phyloP scores from a whole-genome alignment of 2,888 invertebrate species.

The Apoda limacodes region DNA sequence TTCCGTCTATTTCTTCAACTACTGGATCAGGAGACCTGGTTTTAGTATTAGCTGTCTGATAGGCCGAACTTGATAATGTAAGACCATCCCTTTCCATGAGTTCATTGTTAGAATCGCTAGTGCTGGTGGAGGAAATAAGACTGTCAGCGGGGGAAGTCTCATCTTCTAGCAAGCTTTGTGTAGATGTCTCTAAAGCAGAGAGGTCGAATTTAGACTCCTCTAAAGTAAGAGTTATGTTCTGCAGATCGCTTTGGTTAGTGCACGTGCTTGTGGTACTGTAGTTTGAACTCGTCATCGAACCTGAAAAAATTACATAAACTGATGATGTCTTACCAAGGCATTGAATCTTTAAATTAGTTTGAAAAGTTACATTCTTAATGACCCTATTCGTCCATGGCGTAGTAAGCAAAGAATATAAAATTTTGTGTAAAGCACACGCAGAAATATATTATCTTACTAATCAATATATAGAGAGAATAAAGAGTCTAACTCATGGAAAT shows the following conservation, averaged over 20 bases:
- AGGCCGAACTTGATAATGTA: conserved; percentile 54
- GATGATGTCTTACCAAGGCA: no score
- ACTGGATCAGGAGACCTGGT: conserved; percentile 58
- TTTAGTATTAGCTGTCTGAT: conserved; percentile 65
- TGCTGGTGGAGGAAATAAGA: conserved; percentile 74
- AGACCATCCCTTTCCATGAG: conserved; percentile 55
- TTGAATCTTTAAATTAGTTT: no score
- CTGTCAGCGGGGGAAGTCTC: conserved; percentile 88
- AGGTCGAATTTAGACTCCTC: conserved; percentile 83
- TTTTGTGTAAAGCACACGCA: no score
- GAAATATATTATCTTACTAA: no score
- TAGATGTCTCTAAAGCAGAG: conserved; percentile 76
- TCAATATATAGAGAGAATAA: no score
- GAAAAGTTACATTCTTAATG: no score
- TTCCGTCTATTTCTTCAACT: conserved; percentile 33
- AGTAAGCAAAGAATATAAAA: neutral
- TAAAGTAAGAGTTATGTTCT: conserved; percentile 72
- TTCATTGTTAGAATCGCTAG: conserved; percentile 71
- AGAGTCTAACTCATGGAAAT: no score
- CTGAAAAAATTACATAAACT: no score
- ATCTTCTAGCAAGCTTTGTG: conserved; percentile 79
- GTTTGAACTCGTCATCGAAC: conserved; percentile 65
- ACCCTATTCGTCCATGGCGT: no score
- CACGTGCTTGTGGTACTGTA: conserved; percentile 64
- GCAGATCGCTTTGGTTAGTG: conserved; percentile 57